Conservation (phyloP, 2,888 invertebrate species). For the Steinernema scapterisci region DNA sequence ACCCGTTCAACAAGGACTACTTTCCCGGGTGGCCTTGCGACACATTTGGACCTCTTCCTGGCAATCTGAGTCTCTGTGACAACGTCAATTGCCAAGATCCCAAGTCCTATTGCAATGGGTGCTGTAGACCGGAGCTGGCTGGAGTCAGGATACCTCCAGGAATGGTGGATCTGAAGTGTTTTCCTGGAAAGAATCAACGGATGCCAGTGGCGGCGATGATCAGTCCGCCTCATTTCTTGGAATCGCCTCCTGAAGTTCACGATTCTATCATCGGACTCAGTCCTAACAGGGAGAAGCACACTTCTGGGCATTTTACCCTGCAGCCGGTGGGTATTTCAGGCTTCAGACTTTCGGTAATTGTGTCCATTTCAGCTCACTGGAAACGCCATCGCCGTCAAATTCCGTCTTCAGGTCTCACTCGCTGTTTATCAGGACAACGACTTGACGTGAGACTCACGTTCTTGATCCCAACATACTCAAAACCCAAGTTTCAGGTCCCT, state of each 20-base stretch:
- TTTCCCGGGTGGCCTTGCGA: slow-evolving; percentile 34
- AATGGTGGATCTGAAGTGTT: slow-evolving; percentile 53
- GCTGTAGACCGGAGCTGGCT: no score
- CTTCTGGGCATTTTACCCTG: slow-evolving; percentile 50
- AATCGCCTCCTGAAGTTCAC: slow-evolving; percentile 49
- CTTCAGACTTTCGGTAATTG: no score
- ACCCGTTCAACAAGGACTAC: slow-evolving; percentile 35
- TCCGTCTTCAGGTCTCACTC: neutral
- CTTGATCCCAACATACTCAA: no score
- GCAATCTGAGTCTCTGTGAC: neutral
- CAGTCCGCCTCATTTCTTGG: slow-evolving; percentile 56
- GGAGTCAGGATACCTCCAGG: slow-evolving; percentile 49
- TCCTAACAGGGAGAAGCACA: slow-evolving; percentile 44
- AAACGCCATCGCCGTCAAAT: neutral
- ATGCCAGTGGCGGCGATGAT: slow-evolving; percentile 55
- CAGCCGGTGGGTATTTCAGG: slow-evolving; percentile 54
- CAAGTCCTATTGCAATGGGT: neutral
- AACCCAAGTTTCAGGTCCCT: neutral
- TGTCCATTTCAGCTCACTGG: slow-evolving; percentile 12
- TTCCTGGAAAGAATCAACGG: slow-evolving; percentile 51
- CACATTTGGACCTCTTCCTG: neutral
- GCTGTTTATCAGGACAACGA: neutral
- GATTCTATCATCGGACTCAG: slow-evolving; percentile 46
- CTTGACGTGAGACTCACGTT: neutral
- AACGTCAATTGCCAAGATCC: neutral